Evolutionary conservation across 2,888 invertebrate genomes (phyloP).

Genomic region (Temnothorax unifasciatus): DNA sequence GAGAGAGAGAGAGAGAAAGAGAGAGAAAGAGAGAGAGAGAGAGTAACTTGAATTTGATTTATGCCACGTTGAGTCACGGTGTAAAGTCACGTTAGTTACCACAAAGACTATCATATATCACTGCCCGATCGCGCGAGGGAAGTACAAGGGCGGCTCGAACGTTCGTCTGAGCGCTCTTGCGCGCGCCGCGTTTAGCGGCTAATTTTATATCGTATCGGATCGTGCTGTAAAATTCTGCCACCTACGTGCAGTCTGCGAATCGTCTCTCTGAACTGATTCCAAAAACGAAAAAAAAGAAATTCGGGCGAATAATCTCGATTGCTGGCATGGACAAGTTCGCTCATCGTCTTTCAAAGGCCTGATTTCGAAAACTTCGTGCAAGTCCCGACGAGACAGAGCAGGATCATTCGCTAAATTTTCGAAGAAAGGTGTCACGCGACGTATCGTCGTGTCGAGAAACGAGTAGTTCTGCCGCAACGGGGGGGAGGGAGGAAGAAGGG

Average conservation of each 20-base stretch:
- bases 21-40: constrained; percentile 24
- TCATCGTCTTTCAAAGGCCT: not conserved
- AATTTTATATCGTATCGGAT: constrained; percentile 50
- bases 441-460: constrained; percentile 48
- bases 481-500: constrained; percentile 43
- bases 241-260: constrained; percentile 26
- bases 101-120: constrained; percentile 59
- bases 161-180: constrained; percentile 29
- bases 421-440: constrained; percentile 69
- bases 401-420: constrained; percentile 34
- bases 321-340: not conserved
- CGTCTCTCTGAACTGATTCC: not conserved
- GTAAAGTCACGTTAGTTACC: constrained; percentile 58
- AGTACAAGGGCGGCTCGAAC: constrained; percentile 52
- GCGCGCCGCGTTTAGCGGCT: constrained; percentile 47
- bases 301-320: not conserved
- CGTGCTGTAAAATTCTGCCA: constrained; percentile 41
- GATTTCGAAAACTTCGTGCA: constrained; percentile 7
- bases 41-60: constrained; percentile 56
- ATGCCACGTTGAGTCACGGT: constrained; percentile 53
- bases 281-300: not conserved
- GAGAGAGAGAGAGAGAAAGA: constrained; percentile 20
- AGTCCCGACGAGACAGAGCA: not conserved
- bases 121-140: constrained; percentile 55
- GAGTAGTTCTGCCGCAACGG: constrained; percentile 34